Base-by-base conservation (phyloP, 37 sponge, comb jelly and placozoan species). In the Dysidea cf. avara region DNA sequence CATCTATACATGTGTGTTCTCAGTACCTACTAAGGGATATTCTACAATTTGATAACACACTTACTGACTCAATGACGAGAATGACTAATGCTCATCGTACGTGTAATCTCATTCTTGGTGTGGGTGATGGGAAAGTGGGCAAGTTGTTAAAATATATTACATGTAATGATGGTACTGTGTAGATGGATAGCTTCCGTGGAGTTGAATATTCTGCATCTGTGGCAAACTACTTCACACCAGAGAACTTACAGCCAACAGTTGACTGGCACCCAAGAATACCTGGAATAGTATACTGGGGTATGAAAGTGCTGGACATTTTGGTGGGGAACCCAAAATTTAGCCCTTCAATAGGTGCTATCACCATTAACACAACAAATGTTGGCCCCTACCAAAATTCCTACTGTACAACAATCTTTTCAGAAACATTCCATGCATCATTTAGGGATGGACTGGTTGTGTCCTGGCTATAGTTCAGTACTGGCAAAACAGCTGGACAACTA, bases 401-500 rank as follows among this genome's bases (percentile, higher is more conserved):
- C 60, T 24, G 25, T 58, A n/a, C 21, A 62, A 32, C 64, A n/a
- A n/a, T n/a, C n/a, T 60, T 16, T 26, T 60, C 14, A 20, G 26
- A 60, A 26, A 20, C 16, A 21, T 60, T 29, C 14, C 26, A n/a
- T n/a, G n/a, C n/a, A n/a, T n/a, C n/a, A 17, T 66, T 38, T 48
- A 86, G 86, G 93, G 4, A 92, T 92, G 93, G 93, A 92, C 73
- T 92, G 93, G 93, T 69, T 92, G 56, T 92, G 93, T 69, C 93
- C 93, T 22, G 81, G 81, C 20, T 92, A 83, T 68, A 92, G 58
- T 46, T 26, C 60, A 30, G 93, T 86, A 36, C 34, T 92, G 49
- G 93, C 74, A 22, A 67, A 54, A 58, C 84, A 80, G 50, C 80
- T 92, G 21, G 46, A 39, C 2, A 30, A 57, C 13, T 80, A 73